Evolutionary conservation across 92 coral and sea anemone genomes (phyloP), one percentile per base, ranked within the genome.

Genomic region (Hydrozoanthus gracilis): DNA sequence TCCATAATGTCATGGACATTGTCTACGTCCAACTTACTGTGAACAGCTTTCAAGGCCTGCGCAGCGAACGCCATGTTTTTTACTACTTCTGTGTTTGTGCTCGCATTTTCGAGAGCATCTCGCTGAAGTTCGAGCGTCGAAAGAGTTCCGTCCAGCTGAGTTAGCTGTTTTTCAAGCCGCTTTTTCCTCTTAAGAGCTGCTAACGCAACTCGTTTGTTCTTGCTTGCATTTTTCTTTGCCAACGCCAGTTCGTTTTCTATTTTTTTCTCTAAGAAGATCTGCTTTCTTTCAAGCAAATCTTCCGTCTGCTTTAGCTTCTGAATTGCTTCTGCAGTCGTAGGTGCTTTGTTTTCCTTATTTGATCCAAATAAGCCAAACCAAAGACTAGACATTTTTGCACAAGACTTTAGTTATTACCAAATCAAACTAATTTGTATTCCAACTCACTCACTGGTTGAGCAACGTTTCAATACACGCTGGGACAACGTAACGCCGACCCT

Each of bases 1-100:
- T 94, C 95, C 91, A 94, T 94, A 47, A 93, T 86, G 75, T 90
- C 98, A 44, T 92, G 91, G 12, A 94, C 98, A 82, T 90, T 92
- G 48, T 94, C 98, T 6, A 86, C 88, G 77, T 88, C 95, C 39
- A 89, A 82, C 9, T 60, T 58, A 20, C 86, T 87, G 78, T 93
- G 96, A 6, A 91, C 91, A 51, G 88, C 92, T 66, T 94, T 94
- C 56, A 94, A 86, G 3, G 95, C 89, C 46, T 82, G 88, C 1
- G 98, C 98, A 4, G 94, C 95, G 51, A 72, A 93, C 6, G 73
- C 88, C 95, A 94, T 92, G 88, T 86, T 93, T 50, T 93, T 91
- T 48, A 95, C 74, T 0, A 95, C 96, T 71, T 91, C 94, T 56
- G 94, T 93, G 88, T 91, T 92, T 44, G 91, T 90, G 82, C 89